Conservation (phyloP, 2,888 invertebrate species). For the Agapostemon virescens region DNA sequence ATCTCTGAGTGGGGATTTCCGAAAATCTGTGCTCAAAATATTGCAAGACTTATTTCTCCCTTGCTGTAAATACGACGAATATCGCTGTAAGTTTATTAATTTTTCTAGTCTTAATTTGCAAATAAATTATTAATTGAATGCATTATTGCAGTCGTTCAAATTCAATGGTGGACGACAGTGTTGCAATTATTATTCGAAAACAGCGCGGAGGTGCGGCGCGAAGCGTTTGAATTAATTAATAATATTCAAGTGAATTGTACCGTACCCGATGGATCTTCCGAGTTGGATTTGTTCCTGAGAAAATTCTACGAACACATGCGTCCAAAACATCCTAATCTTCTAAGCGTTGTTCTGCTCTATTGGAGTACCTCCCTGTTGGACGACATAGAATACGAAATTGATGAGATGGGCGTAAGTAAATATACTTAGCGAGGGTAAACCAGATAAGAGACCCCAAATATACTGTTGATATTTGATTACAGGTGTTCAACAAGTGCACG, state of each 20-base stretch:
- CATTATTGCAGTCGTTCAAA: constrained; percentile 41
- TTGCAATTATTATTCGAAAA: constrained; percentile 76
- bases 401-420: constrained; percentile 75
- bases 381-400: constrained; percentile 74
- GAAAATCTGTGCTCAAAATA: constrained; percentile 71
- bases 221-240: constrained; percentile 65
- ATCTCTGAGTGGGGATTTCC: constrained; percentile 66
- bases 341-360: constrained; percentile 71
- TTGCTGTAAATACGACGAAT: constrained; percentile 7
- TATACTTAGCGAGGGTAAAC: background rate
- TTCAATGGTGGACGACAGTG: constrained; percentile 77
- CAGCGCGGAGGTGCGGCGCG: constrained; percentile 67
- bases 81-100: constrained; percentile 56
- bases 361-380: constrained; percentile 74
- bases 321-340: constrained; percentile 52
- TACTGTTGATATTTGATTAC: constrained; percentile 26
- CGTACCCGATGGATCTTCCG: constrained; percentile 17
- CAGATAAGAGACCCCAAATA: background rate
- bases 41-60: constrained; percentile 62
- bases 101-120: background rate
- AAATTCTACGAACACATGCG: constrained; percentile 64
- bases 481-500: constrained; percentile 76
- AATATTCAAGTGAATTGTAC: constrained; percentile 45
- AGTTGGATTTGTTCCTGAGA: constrained; percentile 66
- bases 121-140: background rate